These are phyloP conservation scores for Heliconius melpomene DNA, from an alignment of 1,140 invertebrate genomes.

Conservation along the genomic window DNA sequence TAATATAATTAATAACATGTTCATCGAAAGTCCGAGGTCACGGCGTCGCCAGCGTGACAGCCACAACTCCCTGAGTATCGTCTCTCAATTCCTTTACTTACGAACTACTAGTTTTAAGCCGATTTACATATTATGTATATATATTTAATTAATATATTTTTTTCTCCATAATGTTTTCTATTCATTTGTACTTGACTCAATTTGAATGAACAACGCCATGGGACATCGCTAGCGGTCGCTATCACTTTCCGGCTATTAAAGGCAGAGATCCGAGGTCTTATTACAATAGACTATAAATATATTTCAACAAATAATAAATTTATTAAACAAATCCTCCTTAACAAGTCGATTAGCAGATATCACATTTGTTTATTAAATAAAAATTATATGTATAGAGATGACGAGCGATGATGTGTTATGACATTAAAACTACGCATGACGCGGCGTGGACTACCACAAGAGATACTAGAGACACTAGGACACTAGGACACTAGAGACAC, in stretches of 20 bases:
- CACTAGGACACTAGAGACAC: conserved; percentile 8
- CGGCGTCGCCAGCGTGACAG: conserved; percentile 22
- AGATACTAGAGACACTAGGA: conserved; percentile 12
- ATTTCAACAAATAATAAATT: conserved; percentile 15
- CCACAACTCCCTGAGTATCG: conserved; percentile 41
- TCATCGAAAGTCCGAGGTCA: conserved; percentile 32
- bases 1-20: background rate
- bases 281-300: conserved; percentile 9
- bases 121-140: conserved; percentile 54
- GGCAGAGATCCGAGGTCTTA: background rate
- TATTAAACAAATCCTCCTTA: conserved; percentile 9
- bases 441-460: conserved; percentile 1
- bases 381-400: background rate
- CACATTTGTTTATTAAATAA: conserved; percentile 12
- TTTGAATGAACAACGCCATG: conserved; percentile 40
- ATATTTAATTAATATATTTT: conserved; percentile 7
- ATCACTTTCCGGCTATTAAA: background rate
- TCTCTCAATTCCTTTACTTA: conserved; percentile 75
- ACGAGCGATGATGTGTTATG: conserved; percentile 13
- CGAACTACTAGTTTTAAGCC: conserved; percentile 66
- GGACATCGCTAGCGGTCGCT: conserved; percentile 11
- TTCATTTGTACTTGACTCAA: conserved; percentile 73
- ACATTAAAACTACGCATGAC: conserved; percentile 10
- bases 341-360: conserved; percentile 15
- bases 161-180: conserved; percentile 49